Percentiles rank a stretch among this genome's conserved stretches.
Conservation (phyloP, 1,140 invertebrate genomes). For the Drosophila lini region DNA sequence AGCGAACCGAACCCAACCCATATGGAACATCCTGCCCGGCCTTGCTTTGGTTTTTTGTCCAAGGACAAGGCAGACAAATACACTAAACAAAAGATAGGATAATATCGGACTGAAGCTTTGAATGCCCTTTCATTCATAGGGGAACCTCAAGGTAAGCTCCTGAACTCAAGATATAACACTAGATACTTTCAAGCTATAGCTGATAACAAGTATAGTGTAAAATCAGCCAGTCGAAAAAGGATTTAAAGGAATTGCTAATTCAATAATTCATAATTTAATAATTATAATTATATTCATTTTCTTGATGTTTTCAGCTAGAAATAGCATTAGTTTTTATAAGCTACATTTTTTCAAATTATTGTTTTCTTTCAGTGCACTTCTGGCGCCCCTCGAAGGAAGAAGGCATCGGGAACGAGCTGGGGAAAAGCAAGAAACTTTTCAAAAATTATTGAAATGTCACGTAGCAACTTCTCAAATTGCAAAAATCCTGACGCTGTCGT, state of each 20-base stretch:
- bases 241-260: not conserved
- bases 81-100: slow-evolving; percentile 49
- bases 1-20: slow-evolving; percentile 57
- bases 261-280: not conserved
- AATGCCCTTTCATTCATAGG: not conserved
- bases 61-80: slow-evolving; percentile 66
- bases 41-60: slow-evolving; percentile 72
- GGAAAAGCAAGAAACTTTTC: slow-evolving; percentile 78
- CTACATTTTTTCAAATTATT: too few relatives aligned
- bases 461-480: slow-evolving; percentile 84
- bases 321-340: not conserved
- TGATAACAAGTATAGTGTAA: not conserved
- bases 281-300: not conserved
- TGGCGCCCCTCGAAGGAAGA: slow-evolving; percentile 20
- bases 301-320: not conserved
- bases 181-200: too few relatives aligned
- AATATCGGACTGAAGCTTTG: not conserved
- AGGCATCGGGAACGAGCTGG: slow-evolving; percentile 3
- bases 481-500: slow-evolving; percentile 84
- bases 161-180: not conserved
- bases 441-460: slow-evolving; percentile 85
- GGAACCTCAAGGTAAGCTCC: not conserved
- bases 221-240: not conserved
- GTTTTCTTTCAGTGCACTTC: slow-evolving; percentile 11
- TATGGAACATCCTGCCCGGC: slow-evolving; percentile 55